Conservation (phyloP, 2,797 vertebrate species). For the Podargus strigoides region DNA sequence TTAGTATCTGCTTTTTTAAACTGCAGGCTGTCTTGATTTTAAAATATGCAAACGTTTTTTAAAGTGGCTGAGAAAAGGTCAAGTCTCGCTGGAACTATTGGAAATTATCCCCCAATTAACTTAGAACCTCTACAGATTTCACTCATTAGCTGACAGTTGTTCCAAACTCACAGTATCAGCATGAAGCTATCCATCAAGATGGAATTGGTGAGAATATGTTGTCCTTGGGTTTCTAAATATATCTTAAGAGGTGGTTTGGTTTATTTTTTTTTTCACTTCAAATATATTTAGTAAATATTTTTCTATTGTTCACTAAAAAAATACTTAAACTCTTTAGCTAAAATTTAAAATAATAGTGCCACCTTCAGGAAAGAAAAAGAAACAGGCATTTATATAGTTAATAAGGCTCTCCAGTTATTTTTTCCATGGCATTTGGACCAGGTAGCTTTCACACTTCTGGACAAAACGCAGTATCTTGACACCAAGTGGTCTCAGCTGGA, state of each 20-base stretch:
- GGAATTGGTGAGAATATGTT: background rate
- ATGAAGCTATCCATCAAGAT: background rate
- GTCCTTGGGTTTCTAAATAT: background rate
- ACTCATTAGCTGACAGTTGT: background rate
- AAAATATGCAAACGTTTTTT: background rate
- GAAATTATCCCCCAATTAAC: background rate
- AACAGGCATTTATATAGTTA: background rate
- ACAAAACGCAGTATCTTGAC: background rate
- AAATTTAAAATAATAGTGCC: slow-evolving; percentile 48
- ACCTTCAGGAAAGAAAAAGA: slow-evolving; percentile 45
- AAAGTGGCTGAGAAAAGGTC: background rate
- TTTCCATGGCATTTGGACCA: background rate
- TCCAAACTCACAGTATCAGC: background rate
- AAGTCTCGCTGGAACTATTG: background rate
- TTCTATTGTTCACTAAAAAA: background rate
- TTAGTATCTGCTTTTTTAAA: background rate
- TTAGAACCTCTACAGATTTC: background rate
- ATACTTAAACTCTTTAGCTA: background rate
- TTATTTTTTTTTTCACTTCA: background rate
- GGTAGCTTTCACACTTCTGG: background rate
- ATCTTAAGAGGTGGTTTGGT: background rate
- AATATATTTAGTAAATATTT: background rate
- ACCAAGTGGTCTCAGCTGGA: background rate
- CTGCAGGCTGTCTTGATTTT: background rate
- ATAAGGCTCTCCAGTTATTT: background rate